phyloP scores from a whole-genome alignment of 2,113 vertebrate genomes.

The Blennius ocellaris region DNA sequence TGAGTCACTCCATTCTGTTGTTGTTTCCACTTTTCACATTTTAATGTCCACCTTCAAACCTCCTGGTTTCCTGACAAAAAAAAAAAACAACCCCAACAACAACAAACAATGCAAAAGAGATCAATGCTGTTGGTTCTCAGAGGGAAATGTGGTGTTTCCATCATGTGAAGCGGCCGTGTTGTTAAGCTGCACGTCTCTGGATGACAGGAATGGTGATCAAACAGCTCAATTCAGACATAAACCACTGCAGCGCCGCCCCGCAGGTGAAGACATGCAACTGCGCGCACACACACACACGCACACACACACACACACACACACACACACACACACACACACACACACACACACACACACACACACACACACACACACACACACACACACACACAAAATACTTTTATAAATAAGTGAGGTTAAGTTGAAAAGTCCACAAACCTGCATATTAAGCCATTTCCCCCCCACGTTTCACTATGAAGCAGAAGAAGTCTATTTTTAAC shows the following conservation, averaged over 20 bases:
- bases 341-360: no score
- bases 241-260: slow-evolving; percentile 19
- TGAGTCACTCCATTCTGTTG: no score
- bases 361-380: no score
- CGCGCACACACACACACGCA: slow-evolving; percentile 5
- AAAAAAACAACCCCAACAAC: not conserved
- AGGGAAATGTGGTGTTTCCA: not conserved
- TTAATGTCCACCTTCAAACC: not conserved
- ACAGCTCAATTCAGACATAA: slow-evolving; percentile 54
- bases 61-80: not conserved
- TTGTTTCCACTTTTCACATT: no score
- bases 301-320: not conserved
- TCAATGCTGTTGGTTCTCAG: slow-evolving; percentile 7
- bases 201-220: slow-evolving; percentile 22
- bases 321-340: slow-evolving; percentile 8
- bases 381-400: no score
- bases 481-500: no score
- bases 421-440: no score
- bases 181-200: slow-evolving; percentile 3
- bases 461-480: no score
- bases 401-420: no score
- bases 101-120: not conserved
- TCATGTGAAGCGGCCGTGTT: not conserved
- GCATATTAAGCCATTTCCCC: no score
- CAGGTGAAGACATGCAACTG: slow-evolving; percentile 33